A percentile compares a stretch with the other conserved stretches of the same genome.
phyloP scores from a whole-genome alignment of 1,140 invertebrate genomes.

The Aleiodes sp. region DNA sequence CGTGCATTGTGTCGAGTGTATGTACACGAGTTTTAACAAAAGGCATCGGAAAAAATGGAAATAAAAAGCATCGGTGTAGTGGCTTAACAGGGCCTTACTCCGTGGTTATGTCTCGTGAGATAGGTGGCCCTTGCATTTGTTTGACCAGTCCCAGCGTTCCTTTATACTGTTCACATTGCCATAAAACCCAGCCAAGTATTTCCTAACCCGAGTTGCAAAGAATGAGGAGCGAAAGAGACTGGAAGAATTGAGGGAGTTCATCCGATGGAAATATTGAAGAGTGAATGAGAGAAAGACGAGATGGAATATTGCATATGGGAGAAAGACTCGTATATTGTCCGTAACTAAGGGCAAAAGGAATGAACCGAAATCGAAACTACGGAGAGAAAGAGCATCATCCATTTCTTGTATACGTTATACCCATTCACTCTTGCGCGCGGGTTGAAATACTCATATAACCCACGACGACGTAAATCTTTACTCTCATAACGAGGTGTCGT shows the following conservation, averaged over 20 bases:
- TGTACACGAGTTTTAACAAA: constrained; percentile 7
- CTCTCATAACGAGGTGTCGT: constrained; percentile 57
- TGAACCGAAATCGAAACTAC: too few species aligned
- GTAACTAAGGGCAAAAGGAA: too few species aligned
- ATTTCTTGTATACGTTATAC: constrained; percentile 9
- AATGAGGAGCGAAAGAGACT: too few species aligned
- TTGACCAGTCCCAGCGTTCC: constrained; percentile 23
- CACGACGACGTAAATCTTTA: constrained; percentile 46
- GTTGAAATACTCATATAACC: constrained; percentile 31
- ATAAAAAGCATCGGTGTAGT: background rate
- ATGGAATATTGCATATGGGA: too few species aligned
- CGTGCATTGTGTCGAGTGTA: background rate
- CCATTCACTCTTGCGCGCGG: constrained; percentile 29
- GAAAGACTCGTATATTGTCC: too few species aligned
- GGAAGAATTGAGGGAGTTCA: too few species aligned
- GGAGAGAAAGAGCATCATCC: too few species aligned
- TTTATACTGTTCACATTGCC: constrained; percentile 41
- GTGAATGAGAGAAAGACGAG: too few species aligned
- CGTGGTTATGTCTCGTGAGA: too few species aligned
- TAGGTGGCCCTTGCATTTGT: background rate
- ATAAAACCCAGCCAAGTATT: constrained; percentile 39
- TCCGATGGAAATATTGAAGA: too few species aligned
- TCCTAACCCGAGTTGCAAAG: too few species aligned
- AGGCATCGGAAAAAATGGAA: background rate
- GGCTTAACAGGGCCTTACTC: constrained; percentile 8